Conservation (phyloP, 2,797 vertebrate species). For the Microcaecilia unicolor region DNA sequence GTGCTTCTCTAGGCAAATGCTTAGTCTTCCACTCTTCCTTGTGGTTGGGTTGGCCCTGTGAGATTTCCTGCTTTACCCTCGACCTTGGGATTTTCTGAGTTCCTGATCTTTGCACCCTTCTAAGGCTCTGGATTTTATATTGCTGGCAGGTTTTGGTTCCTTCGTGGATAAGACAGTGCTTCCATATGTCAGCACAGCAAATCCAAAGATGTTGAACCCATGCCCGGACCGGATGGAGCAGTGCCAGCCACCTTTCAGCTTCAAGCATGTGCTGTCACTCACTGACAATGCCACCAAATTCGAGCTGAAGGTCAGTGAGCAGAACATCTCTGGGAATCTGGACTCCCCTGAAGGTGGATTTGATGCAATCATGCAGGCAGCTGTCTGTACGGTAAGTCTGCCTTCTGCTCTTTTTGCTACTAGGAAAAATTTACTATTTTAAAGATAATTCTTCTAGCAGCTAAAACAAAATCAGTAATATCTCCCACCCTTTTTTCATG, state of each 20-base stretch:
- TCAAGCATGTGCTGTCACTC: slow-evolving; percentile 52
- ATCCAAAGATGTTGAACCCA: slow-evolving; percentile 39
- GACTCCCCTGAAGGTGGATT: slow-evolving; percentile 61
- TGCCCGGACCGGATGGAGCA: slow-evolving; percentile 36
- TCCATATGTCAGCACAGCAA: slow-evolving; percentile 56
- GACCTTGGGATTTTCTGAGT: too few species aligned
- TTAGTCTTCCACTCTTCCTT: too few species aligned
- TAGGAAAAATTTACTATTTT: too few species aligned
- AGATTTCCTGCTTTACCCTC: too few species aligned
- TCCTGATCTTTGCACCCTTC: too few species aligned
- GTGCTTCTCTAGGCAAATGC: too few species aligned
- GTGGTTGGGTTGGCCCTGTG: too few species aligned
- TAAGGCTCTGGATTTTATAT: too few species aligned
- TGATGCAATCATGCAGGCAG: slow-evolving; percentile 68
- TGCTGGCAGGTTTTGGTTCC: slow-evolving; percentile 57
- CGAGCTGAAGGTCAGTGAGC: slow-evolving; percentile 47
- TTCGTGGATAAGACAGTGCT: slow-evolving; percentile 68
- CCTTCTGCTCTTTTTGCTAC: too few species aligned
- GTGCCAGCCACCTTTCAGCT: slow-evolving; percentile 59
- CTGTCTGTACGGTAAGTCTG: slow-evolving; percentile 60
- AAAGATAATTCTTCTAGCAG: too few species aligned
- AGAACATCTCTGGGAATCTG: slow-evolving; percentile 61
- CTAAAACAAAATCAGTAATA: too few species aligned
- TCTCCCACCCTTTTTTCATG: too few species aligned
- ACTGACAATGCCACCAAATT: slow-evolving; percentile 44